Evolutionary conservation across 2,888 invertebrate genomes (phyloP), one percentile per base, ranked within the genome.

Genomic region (Choristoneura rosaceana): DNA sequence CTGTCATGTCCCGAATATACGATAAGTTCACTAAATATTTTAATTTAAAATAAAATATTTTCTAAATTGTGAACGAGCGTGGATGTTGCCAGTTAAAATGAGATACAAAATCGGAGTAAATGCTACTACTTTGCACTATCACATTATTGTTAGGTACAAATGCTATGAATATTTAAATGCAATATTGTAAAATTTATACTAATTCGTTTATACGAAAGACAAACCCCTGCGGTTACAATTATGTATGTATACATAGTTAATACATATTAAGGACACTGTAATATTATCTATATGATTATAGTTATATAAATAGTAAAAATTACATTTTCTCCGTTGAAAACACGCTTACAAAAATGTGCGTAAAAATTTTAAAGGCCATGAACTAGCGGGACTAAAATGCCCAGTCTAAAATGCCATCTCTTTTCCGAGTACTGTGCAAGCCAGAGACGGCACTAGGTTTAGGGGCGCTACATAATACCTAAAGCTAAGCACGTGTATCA

Each of bases 401-500:
- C 83, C 80, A 80, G 38, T 63, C 67, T 68, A 71, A 52, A 52
- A 52, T 61, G 66, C 45, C 61, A 65, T 71, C 71, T 76, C 79
- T 71, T 67, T 76, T 74, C 67, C 65, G 65, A 60, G 67, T 71
- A 70, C 71, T 60, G 75, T 76, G 77, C 74, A 41, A 74, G 77
- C 77, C 76, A 77, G 78, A 79, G 75, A 70, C 64, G 76, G 74
- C 76, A 74, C 61, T 69, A 73, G 73, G 78, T 76, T 45, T 52
- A 52, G 74, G 80, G 78, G 78, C 79, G 74, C 76, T 71, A 77
- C 77, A 79, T 78, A 81, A 81, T 82, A 78, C 78, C 75, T 86
- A 85, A 89, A 90, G 90, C 90, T 87, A 87, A 85, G 86, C 84
- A 88, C 87, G 84, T 85, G 84, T 84, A 86, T 79, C 84, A 84